Conservation (phyloP, 2,113 vertebrate species). For the Lampris incognitus region DNA sequence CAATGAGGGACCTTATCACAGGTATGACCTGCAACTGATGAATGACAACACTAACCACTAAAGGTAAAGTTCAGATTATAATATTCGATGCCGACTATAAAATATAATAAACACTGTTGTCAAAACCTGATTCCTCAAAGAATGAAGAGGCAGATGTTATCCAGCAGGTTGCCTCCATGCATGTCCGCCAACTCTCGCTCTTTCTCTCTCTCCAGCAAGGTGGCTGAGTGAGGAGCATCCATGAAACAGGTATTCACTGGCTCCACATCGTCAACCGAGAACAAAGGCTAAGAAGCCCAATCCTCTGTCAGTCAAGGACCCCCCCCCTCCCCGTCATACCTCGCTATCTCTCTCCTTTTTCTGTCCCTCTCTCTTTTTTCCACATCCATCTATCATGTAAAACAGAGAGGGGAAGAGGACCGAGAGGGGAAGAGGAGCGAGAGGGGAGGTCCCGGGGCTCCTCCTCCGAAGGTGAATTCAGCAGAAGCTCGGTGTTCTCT, state of each 20-base stretch:
- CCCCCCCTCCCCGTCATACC: not conserved
- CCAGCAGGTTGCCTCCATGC: not conserved
- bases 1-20: too few relatives aligned
- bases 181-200: not conserved
- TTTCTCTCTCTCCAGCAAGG: slow-evolving; percentile 4
- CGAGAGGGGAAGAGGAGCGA: not conserved
- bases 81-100: slow-evolving; percentile 9
- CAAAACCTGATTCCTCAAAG: too few relatives aligned
- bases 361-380: slow-evolving; percentile 8
- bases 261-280: slow-evolving; percentile 10
- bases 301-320: slow-evolving; percentile 6
- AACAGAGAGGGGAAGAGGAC: not conserved
- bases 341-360: not conserved
- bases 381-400: too few relatives aligned
- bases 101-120: not conserved
- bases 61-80: slow-evolving; percentile 5
- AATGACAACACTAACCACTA: too few relatives aligned
- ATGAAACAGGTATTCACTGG: slow-evolving; percentile 12
- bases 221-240: slow-evolving; percentile 39
- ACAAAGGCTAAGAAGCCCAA: slow-evolving; percentile 19
- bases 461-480: slow-evolving; percentile 53
- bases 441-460: slow-evolving; percentile 41
- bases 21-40: too few relatives aligned
- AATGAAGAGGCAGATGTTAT: too few relatives aligned
- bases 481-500: slow-evolving; percentile 56